phyloP scores from a whole-genome alignment of 1,140 invertebrate species.

The Drosophila hydei region DNA sequence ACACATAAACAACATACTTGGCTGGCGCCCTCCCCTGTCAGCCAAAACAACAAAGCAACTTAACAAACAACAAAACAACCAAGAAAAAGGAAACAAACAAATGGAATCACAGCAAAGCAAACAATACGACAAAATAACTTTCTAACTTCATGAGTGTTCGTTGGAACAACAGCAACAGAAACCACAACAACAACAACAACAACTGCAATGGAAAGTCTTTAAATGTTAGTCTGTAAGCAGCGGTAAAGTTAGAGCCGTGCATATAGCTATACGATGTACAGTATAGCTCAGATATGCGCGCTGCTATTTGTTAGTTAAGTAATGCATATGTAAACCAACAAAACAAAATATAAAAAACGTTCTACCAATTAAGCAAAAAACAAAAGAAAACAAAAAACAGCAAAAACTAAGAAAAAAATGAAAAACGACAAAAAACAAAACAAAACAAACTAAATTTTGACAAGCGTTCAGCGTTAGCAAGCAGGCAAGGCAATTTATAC shows the following conservation, averaged over 20 bases:
- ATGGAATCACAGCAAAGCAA: conserved; percentile 19
- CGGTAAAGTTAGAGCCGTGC: conserved; percentile 68
- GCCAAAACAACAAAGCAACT: conserved; percentile 15
- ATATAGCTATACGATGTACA: conserved; percentile 44
- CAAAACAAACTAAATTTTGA: conserved; percentile 63
- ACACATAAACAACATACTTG: conserved; percentile 19
- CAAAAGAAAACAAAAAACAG: conserved; percentile 61
- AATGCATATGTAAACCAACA: conserved; percentile 59
- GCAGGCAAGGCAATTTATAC: conserved; percentile 70
- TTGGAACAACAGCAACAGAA: conserved; percentile 19
- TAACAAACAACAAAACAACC: conserved; percentile 11
- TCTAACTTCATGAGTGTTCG: conserved; percentile 17
- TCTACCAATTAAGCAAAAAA: conserved; percentile 71
- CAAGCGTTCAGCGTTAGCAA: conserved; percentile 74
- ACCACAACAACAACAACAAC: conserved; percentile 24
- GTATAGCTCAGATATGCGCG: conserved; percentile 46
- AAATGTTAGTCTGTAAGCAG: conserved; percentile 77
- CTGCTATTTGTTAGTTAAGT: conserved; percentile 73
- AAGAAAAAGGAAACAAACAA: conserved; percentile 20
- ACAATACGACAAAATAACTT: conserved; percentile 31
- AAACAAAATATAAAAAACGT: conserved; percentile 39
- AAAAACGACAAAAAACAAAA: conserved; percentile 35
- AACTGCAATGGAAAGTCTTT: conserved; percentile 69
- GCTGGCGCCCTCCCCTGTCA: conserved; percentile 23
- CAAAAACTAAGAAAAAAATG: conserved; percentile 33